Base-by-base conservation (phyloP, 2,113 vertebrate genomes). In the Emydura subglobosa region DNA sequence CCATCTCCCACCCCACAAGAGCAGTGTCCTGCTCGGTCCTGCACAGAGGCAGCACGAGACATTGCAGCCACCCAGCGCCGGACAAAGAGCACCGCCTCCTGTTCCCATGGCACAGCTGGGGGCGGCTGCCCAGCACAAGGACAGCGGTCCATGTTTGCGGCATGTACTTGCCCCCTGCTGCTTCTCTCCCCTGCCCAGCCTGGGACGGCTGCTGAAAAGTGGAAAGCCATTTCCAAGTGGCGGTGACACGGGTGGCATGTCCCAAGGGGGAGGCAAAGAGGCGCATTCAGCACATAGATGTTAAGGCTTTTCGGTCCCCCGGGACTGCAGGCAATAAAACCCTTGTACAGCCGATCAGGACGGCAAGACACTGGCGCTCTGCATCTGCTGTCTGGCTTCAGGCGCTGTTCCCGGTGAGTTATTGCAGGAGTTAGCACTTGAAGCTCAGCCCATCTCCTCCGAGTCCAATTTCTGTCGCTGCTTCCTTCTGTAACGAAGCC, bases 241-340 rank as follows among this genome's bases (percentile, higher is more conserved):
- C 7, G 27, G 1, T 90, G 9, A 3, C 11, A 6, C 42, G 55
- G 10, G 12, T 8, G n/a, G 5, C 6, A 22, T 0, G 0, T 42
- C 21, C 50, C 78, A 1, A 2, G 55, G 55, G 13, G 79, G 53
- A 42, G 65, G 4, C 14, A 12, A 79, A 79, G 27, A 49, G 44
- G 47, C 25, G 6, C 76, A 44, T 29, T 79, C 11, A 27, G 27
- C 44, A 27, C 27, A 49, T 11, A 39, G 29, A 34, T 17, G 49
- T 27, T 55, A 29, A 57, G 42, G 13, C 53, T 42, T 10, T 17
- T 82, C 22, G 16, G 54, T 39, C 21, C n/a, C 39, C 51, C 6
- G 24, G 39, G n/a, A 29, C 13, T 17, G 12, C 24, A 51, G 53
- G 14, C 24, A 44, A 82, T 42, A 29, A 39, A 42, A 57, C 24